Evolutionary conservation across 2,888 invertebrate species (phyloP).

Genomic region (Cantharis rustica): DNA sequence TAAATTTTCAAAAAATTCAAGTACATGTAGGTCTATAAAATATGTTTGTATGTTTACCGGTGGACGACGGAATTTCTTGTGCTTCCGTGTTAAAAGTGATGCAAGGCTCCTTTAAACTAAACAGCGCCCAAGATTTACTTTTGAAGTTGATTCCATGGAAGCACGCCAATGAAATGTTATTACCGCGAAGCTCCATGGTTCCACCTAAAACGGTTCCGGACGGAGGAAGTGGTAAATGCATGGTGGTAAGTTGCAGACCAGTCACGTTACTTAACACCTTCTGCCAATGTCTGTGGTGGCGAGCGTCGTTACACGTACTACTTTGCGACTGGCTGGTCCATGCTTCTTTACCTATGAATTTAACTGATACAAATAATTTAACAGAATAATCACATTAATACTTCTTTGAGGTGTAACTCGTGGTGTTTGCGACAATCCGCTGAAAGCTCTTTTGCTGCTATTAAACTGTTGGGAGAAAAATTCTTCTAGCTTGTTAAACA

Average conservation of each 20-base stretch:
- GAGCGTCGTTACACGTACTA: constrained; percentile 62
- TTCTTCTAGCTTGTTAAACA: constrained; percentile 95
- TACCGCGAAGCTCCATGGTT: constrained; percentile 85
- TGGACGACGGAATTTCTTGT: constrained; percentile 77
- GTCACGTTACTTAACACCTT: constrained; percentile 80
- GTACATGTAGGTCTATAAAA: no score
- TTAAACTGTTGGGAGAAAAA: constrained; percentile 98
- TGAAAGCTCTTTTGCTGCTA: constrained; percentile 89
- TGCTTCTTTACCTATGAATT: constrained; percentile 35
- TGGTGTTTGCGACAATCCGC: constrained; percentile 49
- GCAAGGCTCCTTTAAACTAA: constrained; percentile 89
- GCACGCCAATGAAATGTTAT: constrained; percentile 92
- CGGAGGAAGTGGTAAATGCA: constrained; percentile 69
- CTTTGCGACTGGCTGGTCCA: constrained; percentile 32
- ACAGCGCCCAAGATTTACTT: constrained; percentile 93
- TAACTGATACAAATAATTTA: neutral
- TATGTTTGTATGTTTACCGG: constrained; percentile 51
- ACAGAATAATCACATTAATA: constrained; percentile 22
- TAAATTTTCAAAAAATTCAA: neutral
- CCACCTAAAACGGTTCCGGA: constrained; percentile 84
- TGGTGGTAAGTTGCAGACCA: constrained; percentile 77
- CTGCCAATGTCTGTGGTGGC: constrained; percentile 96
- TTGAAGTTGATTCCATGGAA: constrained; percentile 98
- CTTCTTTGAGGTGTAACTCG: constrained; percentile 49
- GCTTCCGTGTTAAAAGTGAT: constrained; percentile 94